Conservation (phyloP, 2,113 vertebrate genomes). For the Conger conger region DNA sequence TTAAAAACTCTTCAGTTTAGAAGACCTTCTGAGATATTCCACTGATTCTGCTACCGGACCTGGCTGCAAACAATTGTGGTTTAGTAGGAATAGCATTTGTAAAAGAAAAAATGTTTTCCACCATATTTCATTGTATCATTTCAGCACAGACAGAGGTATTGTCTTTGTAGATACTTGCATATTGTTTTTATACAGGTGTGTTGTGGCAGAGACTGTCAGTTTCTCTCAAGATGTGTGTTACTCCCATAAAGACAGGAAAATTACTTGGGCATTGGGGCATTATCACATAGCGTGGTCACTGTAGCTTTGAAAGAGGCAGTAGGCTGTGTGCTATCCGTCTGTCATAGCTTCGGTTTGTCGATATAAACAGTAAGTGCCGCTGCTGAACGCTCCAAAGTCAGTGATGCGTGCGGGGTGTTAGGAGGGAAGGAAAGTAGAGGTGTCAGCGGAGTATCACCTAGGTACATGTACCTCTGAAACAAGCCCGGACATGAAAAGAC, state of each 20-base stretch:
- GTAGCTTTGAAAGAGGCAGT: neutral
- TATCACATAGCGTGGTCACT: neutral
- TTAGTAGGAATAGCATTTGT: no score
- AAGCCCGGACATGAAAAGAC: neutral
- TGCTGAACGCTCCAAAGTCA: conserved; percentile 9
- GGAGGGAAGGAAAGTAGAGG: neutral
- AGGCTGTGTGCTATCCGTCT: conserved; percentile 5
- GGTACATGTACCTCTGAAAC: neutral
- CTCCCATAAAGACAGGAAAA: neutral
- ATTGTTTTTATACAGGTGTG: neutral
- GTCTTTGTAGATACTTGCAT: neutral
- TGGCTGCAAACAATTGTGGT: no score
- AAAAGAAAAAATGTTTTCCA: neutral
- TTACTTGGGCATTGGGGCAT: neutral
- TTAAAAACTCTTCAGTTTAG: neutral
- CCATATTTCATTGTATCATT: neutral
- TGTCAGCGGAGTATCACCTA: neutral
- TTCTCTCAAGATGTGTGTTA: neutral
- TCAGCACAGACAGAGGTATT: neutral
- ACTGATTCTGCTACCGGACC: neutral
- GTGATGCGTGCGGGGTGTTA: neutral
- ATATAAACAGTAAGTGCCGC: conserved; percentile 17
- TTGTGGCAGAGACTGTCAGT: neutral
- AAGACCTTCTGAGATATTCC: neutral
- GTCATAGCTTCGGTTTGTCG: conserved; percentile 20